phyloP scores from a whole-genome alignment of 2,888 invertebrate species.

The Aspidapion aeneum region DNA sequence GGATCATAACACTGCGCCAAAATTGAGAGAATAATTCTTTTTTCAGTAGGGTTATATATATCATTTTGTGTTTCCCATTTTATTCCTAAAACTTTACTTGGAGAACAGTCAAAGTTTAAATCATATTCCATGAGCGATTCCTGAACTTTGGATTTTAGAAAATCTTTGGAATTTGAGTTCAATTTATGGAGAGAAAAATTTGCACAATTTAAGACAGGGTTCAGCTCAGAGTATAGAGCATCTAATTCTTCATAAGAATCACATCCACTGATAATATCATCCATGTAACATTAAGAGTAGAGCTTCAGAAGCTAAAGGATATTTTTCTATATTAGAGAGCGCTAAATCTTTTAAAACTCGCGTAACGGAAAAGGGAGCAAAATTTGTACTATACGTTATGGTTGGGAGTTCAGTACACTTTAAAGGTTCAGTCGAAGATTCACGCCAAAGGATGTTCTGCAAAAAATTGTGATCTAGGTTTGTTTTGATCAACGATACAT shows the following conservation, averaged over 20 bases:
- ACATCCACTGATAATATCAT: conserved; percentile 9
- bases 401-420: conserved; percentile 20
- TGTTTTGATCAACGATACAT: conserved; percentile 21
- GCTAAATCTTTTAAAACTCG: conserved; percentile 18
- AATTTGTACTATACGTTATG: conserved; percentile 23
- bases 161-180: conserved; percentile 15
- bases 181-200: conserved; percentile 18
- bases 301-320: conserved; percentile 11
- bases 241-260: conserved; percentile 8
- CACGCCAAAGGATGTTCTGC: conserved; percentile 25
- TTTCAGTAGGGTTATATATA: conserved; percentile 8
- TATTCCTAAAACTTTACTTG: conserved; percentile 16
- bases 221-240: conserved; percentile 9
- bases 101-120: conserved; percentile 11
- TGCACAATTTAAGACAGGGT: conserved; percentile 8
- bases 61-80: conserved; percentile 15
- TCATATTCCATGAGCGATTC: neutral
- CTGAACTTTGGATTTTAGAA: neutral
- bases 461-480: conserved; percentile 17
- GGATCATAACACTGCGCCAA: conserved; percentile 21
- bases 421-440: conserved; percentile 12
- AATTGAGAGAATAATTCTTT: conserved; percentile 18
- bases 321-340: conserved; percentile 3
- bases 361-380: conserved; percentile 18
- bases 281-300: conserved; percentile 8